Conservation (phyloP, 1,140 invertebrate genomes). For the Pararge aegeria region DNA sequence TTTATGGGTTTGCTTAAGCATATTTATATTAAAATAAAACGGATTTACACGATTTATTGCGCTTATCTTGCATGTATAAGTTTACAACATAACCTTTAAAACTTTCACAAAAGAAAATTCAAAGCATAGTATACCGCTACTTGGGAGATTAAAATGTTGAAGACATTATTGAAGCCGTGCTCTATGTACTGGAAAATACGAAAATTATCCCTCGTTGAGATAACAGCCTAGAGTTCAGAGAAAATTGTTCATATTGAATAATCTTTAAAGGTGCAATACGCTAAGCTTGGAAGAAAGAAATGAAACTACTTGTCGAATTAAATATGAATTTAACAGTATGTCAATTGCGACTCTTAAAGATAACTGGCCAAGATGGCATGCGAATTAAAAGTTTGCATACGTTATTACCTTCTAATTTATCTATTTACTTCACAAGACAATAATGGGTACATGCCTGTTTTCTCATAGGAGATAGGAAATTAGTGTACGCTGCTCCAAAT, state of each 20-base stretch:
- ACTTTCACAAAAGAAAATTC: neutral
- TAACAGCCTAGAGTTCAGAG: constrained; percentile 1
- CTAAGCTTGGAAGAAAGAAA: neutral
- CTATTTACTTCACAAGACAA: too few relatives aligned
- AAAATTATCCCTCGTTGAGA: constrained; percentile 12
- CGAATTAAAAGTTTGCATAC: too few relatives aligned
- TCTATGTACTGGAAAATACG: constrained; percentile 18
- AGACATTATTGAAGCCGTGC: constrained; percentile 16
- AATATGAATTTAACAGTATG: too few relatives aligned
- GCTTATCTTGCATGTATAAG: neutral
- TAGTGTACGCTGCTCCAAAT: too few relatives aligned
- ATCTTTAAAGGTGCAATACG: neutral
- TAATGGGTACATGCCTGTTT: too few relatives aligned
- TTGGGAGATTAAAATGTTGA: constrained; percentile 16
- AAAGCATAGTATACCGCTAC: constrained; percentile 8
- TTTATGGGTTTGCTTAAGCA: too few relatives aligned
- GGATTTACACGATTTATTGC: neutral
- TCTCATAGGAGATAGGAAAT: too few relatives aligned
- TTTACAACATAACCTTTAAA: constrained; percentile 2
- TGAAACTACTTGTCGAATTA: too few relatives aligned
- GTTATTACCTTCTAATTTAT: too few relatives aligned
- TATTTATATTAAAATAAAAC: too few relatives aligned
- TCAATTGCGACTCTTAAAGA: too few relatives aligned
- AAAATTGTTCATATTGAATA: constrained; percentile 6
- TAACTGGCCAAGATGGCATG: too few relatives aligned